These are phyloP conservation scores for Drosophila teissieri DNA, from an alignment of 1,140 invertebrate genomes.

Conservation along the genomic window DNA sequence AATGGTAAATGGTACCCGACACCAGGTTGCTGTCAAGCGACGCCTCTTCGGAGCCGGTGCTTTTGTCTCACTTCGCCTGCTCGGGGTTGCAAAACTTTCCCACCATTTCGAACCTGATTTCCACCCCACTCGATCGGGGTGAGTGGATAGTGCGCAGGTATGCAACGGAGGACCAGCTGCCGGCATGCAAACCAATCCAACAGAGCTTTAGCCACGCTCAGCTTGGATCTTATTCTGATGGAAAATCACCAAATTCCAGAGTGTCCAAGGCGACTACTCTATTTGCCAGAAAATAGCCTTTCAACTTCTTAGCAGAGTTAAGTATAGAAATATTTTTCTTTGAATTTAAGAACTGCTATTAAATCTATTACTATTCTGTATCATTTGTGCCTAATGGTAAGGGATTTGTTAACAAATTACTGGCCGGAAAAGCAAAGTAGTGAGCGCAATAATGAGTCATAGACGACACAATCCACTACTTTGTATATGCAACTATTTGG, in stretches of 20 bases:
- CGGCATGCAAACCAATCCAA: constrained; percentile 36
- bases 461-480: neutral
- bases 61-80: constrained; percentile 58
- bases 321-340: no score
- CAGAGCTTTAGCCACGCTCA: constrained; percentile 9
- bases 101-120: constrained; percentile 53
- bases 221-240: neutral
- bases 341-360: no score
- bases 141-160: constrained; percentile 69
- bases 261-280: neutral
- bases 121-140: constrained; percentile 37
- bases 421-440: no score
- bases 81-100: constrained; percentile 65
- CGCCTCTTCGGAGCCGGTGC: constrained; percentile 66
- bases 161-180: constrained; percentile 62
- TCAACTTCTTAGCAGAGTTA: no score
- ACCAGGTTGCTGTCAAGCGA: constrained; percentile 27
- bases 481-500: neutral
- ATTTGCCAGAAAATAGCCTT: no score
- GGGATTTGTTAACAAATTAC: no score
- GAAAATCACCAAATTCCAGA: neutral
- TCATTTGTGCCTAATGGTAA: no score
- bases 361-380: no score
- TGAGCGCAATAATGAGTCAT: neutral
- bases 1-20: constrained; percentile 25